Evolutionary conservation across 2,888 invertebrate species (phyloP).

Genomic region (Phortica magna): DNA sequence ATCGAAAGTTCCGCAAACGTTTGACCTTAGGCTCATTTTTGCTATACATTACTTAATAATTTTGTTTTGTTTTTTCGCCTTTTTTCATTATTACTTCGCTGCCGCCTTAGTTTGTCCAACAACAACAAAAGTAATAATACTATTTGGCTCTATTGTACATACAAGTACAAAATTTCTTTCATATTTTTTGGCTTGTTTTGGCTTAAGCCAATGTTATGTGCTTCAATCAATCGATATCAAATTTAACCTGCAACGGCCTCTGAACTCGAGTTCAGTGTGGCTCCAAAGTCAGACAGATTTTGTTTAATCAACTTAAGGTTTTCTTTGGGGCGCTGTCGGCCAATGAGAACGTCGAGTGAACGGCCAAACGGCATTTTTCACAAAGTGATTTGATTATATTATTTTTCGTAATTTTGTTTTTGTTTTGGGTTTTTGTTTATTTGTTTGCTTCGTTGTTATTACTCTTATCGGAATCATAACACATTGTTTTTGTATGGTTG

Average conservation of each 20-base stretch:
- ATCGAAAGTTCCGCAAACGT: constrained; percentile 31
- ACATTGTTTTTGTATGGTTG: constrained; percentile 20
- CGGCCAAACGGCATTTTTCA: neutral
- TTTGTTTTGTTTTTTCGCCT: neutral
- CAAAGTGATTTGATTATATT: constrained; percentile 6
- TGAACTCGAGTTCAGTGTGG: constrained; percentile 56
- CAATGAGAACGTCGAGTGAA: neutral
- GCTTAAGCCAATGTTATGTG: constrained; percentile 39
- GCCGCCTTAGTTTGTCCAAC: constrained; percentile 12
- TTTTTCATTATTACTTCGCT: constrained; percentile 17
- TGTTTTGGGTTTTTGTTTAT: constrained; percentile 20
- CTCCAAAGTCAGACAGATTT: constrained; percentile 64
- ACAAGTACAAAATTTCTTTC: neutral
- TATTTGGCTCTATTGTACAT: neutral
- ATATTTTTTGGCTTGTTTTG: constrained; percentile 18
- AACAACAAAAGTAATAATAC: no score
- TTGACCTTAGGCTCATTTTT: constrained; percentile 46
- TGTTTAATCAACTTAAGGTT: constrained; percentile 61
- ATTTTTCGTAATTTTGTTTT: constrained; percentile 15
- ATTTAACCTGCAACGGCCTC: constrained; percentile 61
- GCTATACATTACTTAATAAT: constrained; percentile 36
- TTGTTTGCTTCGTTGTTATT: constrained; percentile 21
- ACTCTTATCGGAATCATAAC: constrained; percentile 36
- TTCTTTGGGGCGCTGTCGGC: neutral
- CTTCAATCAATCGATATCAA: constrained; percentile 68